Conservation (phyloP, 1,140 invertebrate genomes). For the Bursaphelenchus mucronatus region DNA sequence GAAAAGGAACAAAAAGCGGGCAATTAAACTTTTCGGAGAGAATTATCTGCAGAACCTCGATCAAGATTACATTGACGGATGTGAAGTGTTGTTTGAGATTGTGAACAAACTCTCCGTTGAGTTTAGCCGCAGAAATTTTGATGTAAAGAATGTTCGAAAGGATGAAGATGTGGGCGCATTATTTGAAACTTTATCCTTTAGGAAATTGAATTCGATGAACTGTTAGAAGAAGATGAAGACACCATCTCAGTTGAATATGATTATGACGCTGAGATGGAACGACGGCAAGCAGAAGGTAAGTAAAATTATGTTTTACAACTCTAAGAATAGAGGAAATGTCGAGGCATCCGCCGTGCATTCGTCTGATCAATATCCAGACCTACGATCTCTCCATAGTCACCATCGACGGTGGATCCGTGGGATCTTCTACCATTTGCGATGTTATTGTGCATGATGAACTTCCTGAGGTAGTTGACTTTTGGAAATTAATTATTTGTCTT, state of each 20-base stretch:
- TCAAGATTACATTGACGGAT: neutral
- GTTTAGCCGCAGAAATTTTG: no score
- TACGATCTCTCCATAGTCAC: conserved; percentile 14
- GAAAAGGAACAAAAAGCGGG: conserved; percentile 5
- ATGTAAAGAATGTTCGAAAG: no score
- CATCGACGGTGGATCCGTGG: conserved; percentile 17
- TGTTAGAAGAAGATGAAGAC: conserved; percentile 12
- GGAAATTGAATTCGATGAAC: no score
- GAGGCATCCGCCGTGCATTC: conserved; percentile 21
- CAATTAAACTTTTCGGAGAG: conserved; percentile 6
- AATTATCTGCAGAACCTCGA: neutral
- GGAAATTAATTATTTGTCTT: neutral
- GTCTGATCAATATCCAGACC: conserved; percentile 12
- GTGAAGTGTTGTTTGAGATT: conserved; percentile 4
- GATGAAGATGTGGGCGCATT: no score
- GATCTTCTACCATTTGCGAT: conserved; percentile 11
- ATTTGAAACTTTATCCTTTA: no score
- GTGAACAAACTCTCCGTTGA: conserved; percentile 4
- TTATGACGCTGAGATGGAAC: neutral
- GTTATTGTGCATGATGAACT: neutral
- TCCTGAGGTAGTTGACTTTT: neutral
- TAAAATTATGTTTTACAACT: neutral
- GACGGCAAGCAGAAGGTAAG: conserved; percentile 14
- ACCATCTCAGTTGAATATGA: neutral
- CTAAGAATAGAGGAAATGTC: conserved; percentile 5